phyloP scores from a whole-genome alignment of 23 tunicate species.

The Ascidia mentula region DNA sequence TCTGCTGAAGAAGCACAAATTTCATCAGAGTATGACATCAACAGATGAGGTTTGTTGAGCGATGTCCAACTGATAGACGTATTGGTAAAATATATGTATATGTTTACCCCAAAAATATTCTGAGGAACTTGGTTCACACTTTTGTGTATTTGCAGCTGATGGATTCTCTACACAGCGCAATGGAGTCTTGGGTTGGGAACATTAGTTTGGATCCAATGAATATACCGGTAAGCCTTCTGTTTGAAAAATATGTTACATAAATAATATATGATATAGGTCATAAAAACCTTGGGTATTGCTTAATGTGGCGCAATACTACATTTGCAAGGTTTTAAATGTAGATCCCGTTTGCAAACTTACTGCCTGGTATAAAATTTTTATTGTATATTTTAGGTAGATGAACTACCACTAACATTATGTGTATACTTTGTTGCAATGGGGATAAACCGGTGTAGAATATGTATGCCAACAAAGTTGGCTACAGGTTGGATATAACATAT shows the following conservation, averaged over 20 bases:
- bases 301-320: too few species aligned
- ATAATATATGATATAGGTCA: too few species aligned
- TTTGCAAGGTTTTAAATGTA: too few species aligned
- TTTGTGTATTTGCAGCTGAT: slow-evolving; percentile 41
- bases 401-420: too few species aligned
- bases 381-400: too few species aligned
- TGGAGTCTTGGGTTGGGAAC: slow-evolving; percentile 55
- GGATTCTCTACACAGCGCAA: slow-evolving; percentile 67
- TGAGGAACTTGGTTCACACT: background rate
- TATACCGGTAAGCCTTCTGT: slow-evolving; percentile 77
- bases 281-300: too few species aligned
- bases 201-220: slow-evolving; percentile 52
- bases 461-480: too few species aligned
- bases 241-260: too few species aligned
- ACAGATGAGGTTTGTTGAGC: slow-evolving; percentile 82
- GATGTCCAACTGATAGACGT: background rate
- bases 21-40: slow-evolving; percentile 52
- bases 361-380: too few species aligned
- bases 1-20: slow-evolving; percentile 64
- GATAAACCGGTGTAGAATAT: too few species aligned
- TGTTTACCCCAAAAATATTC: background rate
- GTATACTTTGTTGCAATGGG: too few species aligned
- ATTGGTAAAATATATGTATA: background rate
- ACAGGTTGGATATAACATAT: slow-evolving; percentile 5
- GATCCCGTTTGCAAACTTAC: too few species aligned